Percentiles rank a stretch among this genome's conserved stretches.
These are phyloP conservation scores for Nycticorax nycticorax DNA, from an alignment of 2,113 vertebrate genomes.

Conservation along the genomic window DNA sequence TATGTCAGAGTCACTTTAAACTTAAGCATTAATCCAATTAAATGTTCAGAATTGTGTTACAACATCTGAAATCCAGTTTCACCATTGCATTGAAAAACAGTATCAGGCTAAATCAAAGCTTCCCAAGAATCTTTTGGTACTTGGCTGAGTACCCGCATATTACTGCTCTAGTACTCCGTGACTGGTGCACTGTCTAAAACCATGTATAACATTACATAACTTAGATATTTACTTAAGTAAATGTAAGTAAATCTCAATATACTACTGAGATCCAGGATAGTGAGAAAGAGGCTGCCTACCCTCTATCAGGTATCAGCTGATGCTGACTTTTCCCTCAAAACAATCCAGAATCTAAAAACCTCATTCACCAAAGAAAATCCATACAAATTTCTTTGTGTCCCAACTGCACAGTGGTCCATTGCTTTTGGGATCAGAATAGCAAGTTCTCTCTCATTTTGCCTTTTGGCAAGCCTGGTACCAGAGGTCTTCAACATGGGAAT, in stretches of 20 bases:
- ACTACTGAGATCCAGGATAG: background rate
- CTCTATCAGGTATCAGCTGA: background rate
- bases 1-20: background rate
- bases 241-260: background rate
- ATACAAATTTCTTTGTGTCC: background rate
- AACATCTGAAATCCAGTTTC: background rate
- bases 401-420: background rate
- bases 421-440: background rate
- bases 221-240: background rate
- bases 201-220: background rate
- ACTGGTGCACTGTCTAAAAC: background rate
- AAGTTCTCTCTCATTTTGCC: background rate
- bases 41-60: background rate
- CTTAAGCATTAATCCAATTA: background rate
- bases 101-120: background rate
- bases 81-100: background rate
- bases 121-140: background rate
- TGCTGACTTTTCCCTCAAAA: background rate
- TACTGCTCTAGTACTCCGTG: background rate
- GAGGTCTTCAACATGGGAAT: background rate
- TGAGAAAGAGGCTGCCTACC: slow-evolving; percentile 16
- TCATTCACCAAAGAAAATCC: background rate
- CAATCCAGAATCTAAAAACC: background rate
- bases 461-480: background rate
- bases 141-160: background rate